These are phyloP conservation scores for Brachionus rotundiformis DNA, from an alignment of 1,140 invertebrate species.

Conservation along the genomic window DNA sequence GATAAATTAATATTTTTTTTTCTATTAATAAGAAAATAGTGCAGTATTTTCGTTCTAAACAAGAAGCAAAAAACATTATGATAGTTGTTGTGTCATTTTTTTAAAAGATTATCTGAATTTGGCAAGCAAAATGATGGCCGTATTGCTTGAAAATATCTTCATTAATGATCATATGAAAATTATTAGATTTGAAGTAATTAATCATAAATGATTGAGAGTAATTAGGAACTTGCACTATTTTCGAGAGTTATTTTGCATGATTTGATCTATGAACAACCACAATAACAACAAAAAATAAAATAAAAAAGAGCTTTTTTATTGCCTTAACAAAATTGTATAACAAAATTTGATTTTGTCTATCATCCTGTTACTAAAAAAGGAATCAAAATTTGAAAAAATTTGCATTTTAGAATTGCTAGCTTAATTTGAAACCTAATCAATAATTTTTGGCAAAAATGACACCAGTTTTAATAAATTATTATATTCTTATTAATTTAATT, in stretches of 20 bases:
- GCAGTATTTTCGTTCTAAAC: background rate
- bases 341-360: background rate
- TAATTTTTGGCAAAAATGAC: background rate
- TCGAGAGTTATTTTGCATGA: background rate
- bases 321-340: background rate
- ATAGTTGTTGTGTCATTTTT: background rate
- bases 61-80: background rate
- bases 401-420: background rate
- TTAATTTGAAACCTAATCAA: background rate
- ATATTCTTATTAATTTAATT: too few relatives aligned
- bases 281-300: too few relatives aligned
- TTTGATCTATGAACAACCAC: background rate
- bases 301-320: background rate
- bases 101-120: background rate
- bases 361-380: background rate
- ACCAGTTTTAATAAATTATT: too few relatives aligned
- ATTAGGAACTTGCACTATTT: constrained; percentile 11
- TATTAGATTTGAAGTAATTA: constrained; percentile 1
- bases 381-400: background rate
- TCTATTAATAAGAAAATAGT: too few relatives aligned
- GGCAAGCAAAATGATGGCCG: background rate
- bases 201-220: constrained; percentile 1
- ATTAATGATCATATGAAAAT: constrained; percentile 12
- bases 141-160: constrained; percentile 5
- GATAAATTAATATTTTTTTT: too few relatives aligned